Percentiles rank a stretch among this genome's conserved stretches.
Conservation (phyloP, 2,797 vertebrate species). For the Xerus rutilus region DNA sequence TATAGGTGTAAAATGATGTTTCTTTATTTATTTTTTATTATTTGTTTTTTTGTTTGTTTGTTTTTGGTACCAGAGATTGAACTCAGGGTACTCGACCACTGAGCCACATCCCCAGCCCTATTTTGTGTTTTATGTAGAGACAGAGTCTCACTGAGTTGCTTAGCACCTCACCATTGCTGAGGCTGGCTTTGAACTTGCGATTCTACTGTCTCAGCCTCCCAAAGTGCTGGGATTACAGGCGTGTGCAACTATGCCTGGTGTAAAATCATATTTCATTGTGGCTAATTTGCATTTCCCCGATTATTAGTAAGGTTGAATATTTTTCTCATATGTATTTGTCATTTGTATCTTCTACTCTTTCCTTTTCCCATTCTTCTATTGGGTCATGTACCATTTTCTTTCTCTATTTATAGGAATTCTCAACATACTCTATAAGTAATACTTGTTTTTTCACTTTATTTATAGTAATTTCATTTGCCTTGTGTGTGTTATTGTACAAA, state of each 20-base stretch:
- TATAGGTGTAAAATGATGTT: conserved; percentile 14
- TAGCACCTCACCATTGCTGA: too few species aligned
- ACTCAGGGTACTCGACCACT: too few species aligned
- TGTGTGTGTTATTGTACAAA: background rate
- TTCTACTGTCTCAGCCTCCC: too few species aligned
- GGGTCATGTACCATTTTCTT: conserved; percentile 34
- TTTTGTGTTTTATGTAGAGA: too few species aligned
- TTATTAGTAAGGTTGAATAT: background rate
- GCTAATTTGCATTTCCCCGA: conserved; percentile 42
- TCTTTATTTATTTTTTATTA: background rate
- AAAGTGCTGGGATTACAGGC: too few species aligned
- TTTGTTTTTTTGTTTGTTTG: too few species aligned
- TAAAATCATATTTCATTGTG: conserved; percentile 15
- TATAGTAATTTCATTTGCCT: background rate
- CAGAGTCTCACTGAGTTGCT: too few species aligned
- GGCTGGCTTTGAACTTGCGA: too few species aligned
- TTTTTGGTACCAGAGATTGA: too few species aligned
- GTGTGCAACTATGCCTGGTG: background rate
- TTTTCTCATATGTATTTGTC: conserved; percentile 29
- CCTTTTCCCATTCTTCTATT: background rate
- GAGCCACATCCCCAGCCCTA: too few species aligned
- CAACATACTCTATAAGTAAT: background rate
- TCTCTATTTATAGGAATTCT: conserved; percentile 50
- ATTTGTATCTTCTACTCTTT: conserved; percentile 30
- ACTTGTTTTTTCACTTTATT: conserved; percentile 35